Evolutionary conservation across 2,113 vertebrate genomes (phyloP).

Genomic region (Oxyruncus cristatus): DNA sequence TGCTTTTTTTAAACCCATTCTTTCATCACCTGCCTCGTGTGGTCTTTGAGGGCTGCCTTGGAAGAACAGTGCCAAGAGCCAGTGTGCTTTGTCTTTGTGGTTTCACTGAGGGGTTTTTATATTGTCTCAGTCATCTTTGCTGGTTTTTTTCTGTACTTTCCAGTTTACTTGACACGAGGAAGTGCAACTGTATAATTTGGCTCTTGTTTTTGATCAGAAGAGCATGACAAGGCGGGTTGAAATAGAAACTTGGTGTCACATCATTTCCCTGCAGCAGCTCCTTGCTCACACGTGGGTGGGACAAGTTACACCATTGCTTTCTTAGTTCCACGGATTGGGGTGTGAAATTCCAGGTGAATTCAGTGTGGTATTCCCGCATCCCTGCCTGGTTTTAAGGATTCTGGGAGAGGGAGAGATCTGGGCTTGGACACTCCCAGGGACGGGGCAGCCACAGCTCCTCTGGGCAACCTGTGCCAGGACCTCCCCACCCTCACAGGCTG

Average conservation of each 20-base stretch:
- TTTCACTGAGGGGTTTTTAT: not conserved
- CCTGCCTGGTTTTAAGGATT: not conserved
- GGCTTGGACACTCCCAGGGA: not conserved
- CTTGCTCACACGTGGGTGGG: not conserved
- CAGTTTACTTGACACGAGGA: not conserved
- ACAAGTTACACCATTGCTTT: not conserved
- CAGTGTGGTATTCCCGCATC: not conserved
- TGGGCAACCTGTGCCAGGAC: not conserved
- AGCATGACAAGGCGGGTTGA: not conserved
- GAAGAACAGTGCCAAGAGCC: not conserved
- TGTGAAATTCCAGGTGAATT: not conserved
- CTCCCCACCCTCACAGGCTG: not conserved
- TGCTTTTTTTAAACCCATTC: not conserved
- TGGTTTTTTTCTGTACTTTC: conserved; percentile 28
- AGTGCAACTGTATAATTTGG: not conserved
- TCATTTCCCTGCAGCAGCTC: not conserved
- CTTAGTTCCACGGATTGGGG: not conserved
- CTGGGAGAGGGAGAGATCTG: not conserved
- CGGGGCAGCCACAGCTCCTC: not conserved
- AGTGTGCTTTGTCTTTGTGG: not conserved
- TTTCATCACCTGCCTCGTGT: not conserved
- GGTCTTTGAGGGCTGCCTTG: not conserved
- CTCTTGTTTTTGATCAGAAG: not conserved
- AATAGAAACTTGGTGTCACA: not conserved
- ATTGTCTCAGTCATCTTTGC: not conserved